Conservation (phyloP, 2,888 invertebrate species). For the Folsomia manolachei region DNA sequence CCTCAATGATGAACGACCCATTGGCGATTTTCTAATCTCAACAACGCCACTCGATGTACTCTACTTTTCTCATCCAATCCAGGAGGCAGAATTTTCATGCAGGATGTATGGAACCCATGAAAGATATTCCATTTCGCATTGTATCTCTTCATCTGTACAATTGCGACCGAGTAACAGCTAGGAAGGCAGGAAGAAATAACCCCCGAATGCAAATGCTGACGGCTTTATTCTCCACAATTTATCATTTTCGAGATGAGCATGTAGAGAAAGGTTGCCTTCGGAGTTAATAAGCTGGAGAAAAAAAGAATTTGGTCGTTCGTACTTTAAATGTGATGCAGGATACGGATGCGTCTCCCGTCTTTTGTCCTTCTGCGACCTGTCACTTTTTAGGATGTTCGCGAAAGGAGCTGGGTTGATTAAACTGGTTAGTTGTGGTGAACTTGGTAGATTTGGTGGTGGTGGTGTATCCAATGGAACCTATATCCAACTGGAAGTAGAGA, state of each 20-base stretch:
- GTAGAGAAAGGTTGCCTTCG: background rate
- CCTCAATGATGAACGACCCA: conserved; percentile 13
- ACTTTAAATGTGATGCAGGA: background rate
- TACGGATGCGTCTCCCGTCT: background rate
- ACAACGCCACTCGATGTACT: background rate
- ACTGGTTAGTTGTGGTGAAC: background rate
- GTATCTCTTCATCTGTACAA: background rate
- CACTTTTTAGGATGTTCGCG: background rate
- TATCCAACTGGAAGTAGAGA: background rate
- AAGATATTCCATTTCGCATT: background rate
- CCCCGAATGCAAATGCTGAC: background rate
- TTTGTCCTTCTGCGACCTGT: background rate
- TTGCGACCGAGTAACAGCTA: too few species aligned
- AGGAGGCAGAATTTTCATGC: too few species aligned
- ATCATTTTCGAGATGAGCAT: background rate
- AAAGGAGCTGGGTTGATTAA: background rate
- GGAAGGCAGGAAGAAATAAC: background rate
- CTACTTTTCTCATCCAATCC: too few species aligned
- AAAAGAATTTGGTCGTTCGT: too few species aligned
- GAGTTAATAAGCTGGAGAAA: background rate
- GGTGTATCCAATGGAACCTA: background rate
- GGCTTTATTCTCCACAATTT: background rate
- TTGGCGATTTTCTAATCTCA: conserved; percentile 11
- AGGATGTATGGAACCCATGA: too few species aligned
- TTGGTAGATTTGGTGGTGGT: too few species aligned